phyloP scores from a whole-genome alignment of 2,797 vertebrate species.

The Pristis pectinata region DNA sequence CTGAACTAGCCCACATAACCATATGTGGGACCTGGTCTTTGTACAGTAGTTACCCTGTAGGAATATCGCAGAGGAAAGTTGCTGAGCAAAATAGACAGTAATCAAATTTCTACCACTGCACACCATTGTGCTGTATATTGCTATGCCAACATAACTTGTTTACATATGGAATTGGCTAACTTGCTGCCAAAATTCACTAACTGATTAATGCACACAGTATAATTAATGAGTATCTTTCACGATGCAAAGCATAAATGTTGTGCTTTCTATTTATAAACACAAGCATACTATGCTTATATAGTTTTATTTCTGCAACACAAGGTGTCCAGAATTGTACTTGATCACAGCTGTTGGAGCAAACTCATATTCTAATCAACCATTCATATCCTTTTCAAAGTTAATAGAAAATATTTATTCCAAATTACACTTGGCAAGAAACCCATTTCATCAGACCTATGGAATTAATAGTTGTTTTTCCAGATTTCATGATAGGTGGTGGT shows the following conservation, averaged over 20 bases:
- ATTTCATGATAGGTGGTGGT: too few species aligned
- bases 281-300: not conserved
- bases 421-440: not conserved
- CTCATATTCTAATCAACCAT: not conserved
- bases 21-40: not conserved
- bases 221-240: not conserved
- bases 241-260: not conserved
- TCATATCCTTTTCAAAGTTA: not conserved
- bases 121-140: not conserved
- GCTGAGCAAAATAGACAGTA: not conserved
- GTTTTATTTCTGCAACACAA: not conserved
- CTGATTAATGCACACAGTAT: not conserved
- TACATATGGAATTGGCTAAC: not conserved
- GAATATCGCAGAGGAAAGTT: not conserved
- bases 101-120: not conserved
- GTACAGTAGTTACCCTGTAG: not conserved
- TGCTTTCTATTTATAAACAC: not conserved
- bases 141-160: not conserved
- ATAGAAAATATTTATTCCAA: not conserved
- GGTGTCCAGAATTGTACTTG: not conserved
- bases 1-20: too few species aligned
- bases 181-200: not conserved
- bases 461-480: too few species aligned
- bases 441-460: not conserved
- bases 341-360: not conserved